Evolutionary conservation across 1,140 invertebrate genomes (phyloP).

Genomic region (Aphelenchoides besseyi): DNA sequence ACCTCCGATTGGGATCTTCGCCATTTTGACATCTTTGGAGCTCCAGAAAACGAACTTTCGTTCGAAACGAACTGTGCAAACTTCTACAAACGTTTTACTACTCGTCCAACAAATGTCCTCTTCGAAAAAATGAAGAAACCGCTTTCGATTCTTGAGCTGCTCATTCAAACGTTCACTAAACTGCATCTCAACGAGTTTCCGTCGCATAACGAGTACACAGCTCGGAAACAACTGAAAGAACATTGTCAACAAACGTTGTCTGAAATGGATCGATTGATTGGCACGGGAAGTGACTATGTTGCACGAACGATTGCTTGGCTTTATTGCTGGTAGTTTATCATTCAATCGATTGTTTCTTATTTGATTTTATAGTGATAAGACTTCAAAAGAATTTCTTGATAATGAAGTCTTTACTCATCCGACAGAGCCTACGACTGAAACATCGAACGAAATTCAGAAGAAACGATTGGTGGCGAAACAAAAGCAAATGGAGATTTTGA

Average conservation of each 20-base stretch:
- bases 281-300: background rate
- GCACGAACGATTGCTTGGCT: background rate
- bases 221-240: background rate
- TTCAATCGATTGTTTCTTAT: conserved; percentile 3
- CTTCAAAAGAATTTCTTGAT: background rate
- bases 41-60: background rate
- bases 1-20: too few species aligned
- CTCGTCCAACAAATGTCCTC: background rate
- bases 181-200: background rate
- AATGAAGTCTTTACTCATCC: background rate
- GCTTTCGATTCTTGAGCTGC: background rate
- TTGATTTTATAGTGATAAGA: background rate
- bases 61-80: conserved; percentile 5
- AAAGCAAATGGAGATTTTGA: conserved; percentile 9
- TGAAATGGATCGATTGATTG: conserved; percentile 1
- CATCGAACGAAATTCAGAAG: background rate
- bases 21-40: too few species aligned
- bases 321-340: background rate
- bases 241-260: background rate
- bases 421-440: background rate
- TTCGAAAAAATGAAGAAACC: background rate
- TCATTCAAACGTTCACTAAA: background rate
- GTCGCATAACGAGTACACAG: background rate
- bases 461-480: conserved; percentile 1
- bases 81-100: background rate